Conservation (phyloP, 2,797 vertebrate species). For the Sebastiscus albofasciatus region DNA sequence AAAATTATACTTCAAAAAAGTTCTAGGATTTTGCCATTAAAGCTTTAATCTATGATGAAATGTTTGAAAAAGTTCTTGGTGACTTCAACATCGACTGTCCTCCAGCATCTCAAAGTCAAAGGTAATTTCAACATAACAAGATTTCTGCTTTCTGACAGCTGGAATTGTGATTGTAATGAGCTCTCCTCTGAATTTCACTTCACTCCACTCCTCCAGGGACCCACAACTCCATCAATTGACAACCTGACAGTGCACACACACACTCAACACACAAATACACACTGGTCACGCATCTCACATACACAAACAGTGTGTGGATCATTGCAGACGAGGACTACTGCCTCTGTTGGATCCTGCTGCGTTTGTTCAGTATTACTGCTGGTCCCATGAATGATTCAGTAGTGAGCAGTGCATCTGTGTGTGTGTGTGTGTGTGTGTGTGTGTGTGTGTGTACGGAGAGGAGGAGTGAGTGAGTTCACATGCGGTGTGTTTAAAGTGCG, state of each 20-base stretch:
- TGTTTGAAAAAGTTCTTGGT: neutral
- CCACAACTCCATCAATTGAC: conserved; percentile 32
- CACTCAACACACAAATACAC: conserved; percentile 3
- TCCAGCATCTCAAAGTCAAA: conserved; percentile 44
- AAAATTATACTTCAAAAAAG: neutral
- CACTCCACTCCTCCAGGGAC: conserved; percentile 30
- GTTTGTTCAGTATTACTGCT: conserved; percentile 44
- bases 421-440: neutral
- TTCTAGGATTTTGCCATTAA: neutral
- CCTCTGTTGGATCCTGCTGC: conserved; percentile 42
- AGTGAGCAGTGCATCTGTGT: conserved; percentile 6
- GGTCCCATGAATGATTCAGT: conserved; percentile 66
- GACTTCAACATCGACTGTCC: conserved; percentile 34
- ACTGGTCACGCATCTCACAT: neutral
- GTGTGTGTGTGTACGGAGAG: neutral
- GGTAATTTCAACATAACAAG: conserved; percentile 55
- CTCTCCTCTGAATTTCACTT: conserved; percentile 43
- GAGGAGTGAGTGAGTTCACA: conserved; percentile 22
- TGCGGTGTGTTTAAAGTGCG: conserved; percentile 53
- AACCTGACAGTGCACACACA: conserved; percentile 15
- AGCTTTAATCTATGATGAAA: neutral
- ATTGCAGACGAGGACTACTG: conserved; percentile 27
- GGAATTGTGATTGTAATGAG: conserved; percentile 61
- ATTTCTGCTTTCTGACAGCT: conserved; percentile 54
- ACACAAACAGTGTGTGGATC: conserved; percentile 23